A percentile compares a stretch with the other conserved stretches of the same genome.
Evolutionary conservation across 2,113 vertebrate genomes (phyloP).

Genomic region (Ciconia maguari): DNA sequence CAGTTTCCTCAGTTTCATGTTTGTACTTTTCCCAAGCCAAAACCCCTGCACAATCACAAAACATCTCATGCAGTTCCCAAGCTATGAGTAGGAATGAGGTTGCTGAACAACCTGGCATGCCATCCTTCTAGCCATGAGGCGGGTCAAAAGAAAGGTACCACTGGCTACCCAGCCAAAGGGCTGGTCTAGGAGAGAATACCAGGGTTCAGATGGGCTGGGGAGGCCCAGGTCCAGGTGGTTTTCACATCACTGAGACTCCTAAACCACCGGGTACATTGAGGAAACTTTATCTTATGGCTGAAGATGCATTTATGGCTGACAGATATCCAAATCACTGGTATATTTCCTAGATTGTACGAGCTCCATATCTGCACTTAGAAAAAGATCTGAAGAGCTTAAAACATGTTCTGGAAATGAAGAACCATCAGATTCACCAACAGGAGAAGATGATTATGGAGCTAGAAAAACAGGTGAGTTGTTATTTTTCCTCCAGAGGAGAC

Average conservation of each 20-base stretch:
- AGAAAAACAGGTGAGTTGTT: slow-evolving; percentile 87
- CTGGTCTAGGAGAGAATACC: neutral
- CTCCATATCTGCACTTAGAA: slow-evolving; percentile 93
- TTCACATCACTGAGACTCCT: neutral
- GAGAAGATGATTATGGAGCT: slow-evolving; percentile 93
- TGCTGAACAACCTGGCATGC: neutral
- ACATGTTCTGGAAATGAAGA: slow-evolving; percentile 96
- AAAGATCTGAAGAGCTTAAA: slow-evolving; percentile 94
- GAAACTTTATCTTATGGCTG: neutral
- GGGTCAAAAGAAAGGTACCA: neutral
- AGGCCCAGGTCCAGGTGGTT: neutral
- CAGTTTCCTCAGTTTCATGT: neutral
- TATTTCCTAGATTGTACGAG: slow-evolving; percentile 81
- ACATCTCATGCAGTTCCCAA: neutral
- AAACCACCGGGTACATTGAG: neutral
- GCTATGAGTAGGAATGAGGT: neutral
- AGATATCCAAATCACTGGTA: neutral
- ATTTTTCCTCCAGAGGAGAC: neutral
- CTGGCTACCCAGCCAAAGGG: neutral
- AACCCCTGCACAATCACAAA: neutral
- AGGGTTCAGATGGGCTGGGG: neutral
- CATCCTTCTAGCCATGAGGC: neutral
- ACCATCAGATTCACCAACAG: slow-evolving; percentile 93
- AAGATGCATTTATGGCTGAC: neutral
- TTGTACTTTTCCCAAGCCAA: neutral